Base-by-base conservation (phyloP, 64 coral and sea anemone species). In the Dendrophyllia cribrosa region DNA sequence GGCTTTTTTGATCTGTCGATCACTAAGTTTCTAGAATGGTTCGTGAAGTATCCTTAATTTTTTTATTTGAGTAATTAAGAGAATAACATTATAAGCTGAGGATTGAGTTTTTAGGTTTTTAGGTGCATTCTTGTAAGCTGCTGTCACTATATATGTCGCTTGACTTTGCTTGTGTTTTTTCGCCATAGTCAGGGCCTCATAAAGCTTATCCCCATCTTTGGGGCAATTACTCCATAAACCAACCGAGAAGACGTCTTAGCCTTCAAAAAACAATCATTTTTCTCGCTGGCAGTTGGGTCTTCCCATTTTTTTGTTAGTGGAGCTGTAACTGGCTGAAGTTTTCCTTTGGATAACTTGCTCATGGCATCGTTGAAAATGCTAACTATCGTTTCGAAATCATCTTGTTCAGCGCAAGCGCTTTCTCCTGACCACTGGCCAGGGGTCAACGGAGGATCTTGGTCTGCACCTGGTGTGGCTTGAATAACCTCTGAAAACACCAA, bases 201-300 rank as follows among this genome's bases (percentile, higher is more conserved):
- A 94, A 10, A 89, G 69, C 79, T 89, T 75, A 22, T 94, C 77
- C 25, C 86, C 87, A 67, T 89, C 70, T 14, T 94, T 89, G 61
- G 92, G n/a, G 92, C 87, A 66, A 94, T 94, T 23, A 89, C 53
- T 10, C 52, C 70, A 51, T 87, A 95, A 25, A 95, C 47, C 47
- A 88, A 51, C 55, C 22, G 72, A 44, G 87, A 88, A 0, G 74
- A 87, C 21, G 43, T 62, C 51, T 46, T 60, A 44, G 93, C 93
- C 55, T 66, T 78, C 21, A 26, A 64, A 52, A 80, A 46, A 83
- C 58, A 76, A 2, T 49, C 75, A 15, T 62, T 64, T 62, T 76
- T 94, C n/a, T 93, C 69, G 24, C 61, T 60, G 15, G 70, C 23
- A 43, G 65, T 78, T 52, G 88, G 58, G 15, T 15, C 51, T 7